Base-by-base conservation (phyloP, 2,888 invertebrate genomes). In the Graphium colonna region DNA sequence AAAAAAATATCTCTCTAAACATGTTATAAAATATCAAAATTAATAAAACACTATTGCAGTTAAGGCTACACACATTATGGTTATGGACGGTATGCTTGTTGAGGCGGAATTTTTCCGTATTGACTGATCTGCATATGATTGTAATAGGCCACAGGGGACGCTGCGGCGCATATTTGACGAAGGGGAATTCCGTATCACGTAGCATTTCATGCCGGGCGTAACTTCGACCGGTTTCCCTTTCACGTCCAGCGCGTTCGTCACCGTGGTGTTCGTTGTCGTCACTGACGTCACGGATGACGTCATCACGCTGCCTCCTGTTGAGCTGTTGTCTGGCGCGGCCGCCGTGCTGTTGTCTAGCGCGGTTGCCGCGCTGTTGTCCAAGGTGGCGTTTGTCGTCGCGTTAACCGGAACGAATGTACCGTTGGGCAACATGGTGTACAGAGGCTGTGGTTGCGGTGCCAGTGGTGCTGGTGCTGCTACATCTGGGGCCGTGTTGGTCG, bases 171-270 rank as follows among this genome's bases (percentile, higher is more conserved):
- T 80, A 31, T 72, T 75, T 5, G 71, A 67, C 0, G 63, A 53
- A 1, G 79, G 60, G 9, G 74, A 73, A 43, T 60, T 63, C 39
- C 83, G 71, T 10, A 85, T 75, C 3, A 88, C 76, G 60, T 75
- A 87, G 56, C 87, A 88, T 63, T 78, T 62, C 86, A 85, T 85
- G 4, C 79, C 81, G 1, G 82, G 79, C 7, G 87, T 87, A 28
- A 88, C 86, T 9, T 74, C 67, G 10, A 88, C 68, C 0, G 80
- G 73, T 38, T 75, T 73, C 16, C 87, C 87, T 68, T 86, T 87
- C 40, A 84, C 84, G 36, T 84, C 82, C n/a, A 84, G 60, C n/a
- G 87, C 87, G 57, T 82, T 79, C 9, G 71, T 71, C 8, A 81
- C 70, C 13, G 82, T 82, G 0, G 84, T 83, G 17, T 78, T 84